Percentiles rank a stretch among this genome's conserved stretches.
These are phyloP conservation scores for Uropsilus gracilis DNA, from an alignment of 2,113 vertebrate species.

Conservation along the genomic window DNA sequence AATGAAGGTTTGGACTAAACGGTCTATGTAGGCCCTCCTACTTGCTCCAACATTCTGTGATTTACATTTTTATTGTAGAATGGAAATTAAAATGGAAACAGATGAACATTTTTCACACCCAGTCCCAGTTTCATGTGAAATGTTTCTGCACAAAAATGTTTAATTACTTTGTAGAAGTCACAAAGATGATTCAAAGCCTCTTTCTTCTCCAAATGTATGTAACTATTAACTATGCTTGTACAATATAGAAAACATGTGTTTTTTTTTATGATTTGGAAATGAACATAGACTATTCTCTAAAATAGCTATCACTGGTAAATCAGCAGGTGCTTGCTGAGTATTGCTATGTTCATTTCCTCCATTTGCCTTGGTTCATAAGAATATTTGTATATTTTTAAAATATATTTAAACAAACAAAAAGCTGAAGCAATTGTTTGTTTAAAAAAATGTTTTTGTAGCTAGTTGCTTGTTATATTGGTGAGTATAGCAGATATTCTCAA, in stretches of 20 bases:
- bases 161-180: constrained; percentile 69
- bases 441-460: not conserved
- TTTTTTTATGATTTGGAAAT: constrained; percentile 8
- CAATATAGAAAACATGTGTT: constrained; percentile 16
- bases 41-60: constrained; percentile 52
- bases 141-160: constrained; percentile 71
- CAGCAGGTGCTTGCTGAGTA: not conserved
- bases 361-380: not conserved
- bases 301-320: not conserved
- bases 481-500: no score
- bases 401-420: constrained; percentile 18
- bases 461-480: not conserved
- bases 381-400: not conserved
- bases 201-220: constrained; percentile 50
- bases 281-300: constrained; percentile 29
- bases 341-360: not conserved
- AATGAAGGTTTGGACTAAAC: not conserved
- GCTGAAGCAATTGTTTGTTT: not conserved
- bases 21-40: not conserved
- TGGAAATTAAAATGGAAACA: constrained; percentile 72
- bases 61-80: constrained; percentile 75
- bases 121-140: constrained; percentile 66
- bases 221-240: constrained; percentile 58
- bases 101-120: constrained; percentile 72
- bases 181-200: constrained; percentile 64